These are phyloP conservation scores for Prionace glauca DNA, from an alignment of 2,797 vertebrate species.

Conservation along the genomic window DNA sequence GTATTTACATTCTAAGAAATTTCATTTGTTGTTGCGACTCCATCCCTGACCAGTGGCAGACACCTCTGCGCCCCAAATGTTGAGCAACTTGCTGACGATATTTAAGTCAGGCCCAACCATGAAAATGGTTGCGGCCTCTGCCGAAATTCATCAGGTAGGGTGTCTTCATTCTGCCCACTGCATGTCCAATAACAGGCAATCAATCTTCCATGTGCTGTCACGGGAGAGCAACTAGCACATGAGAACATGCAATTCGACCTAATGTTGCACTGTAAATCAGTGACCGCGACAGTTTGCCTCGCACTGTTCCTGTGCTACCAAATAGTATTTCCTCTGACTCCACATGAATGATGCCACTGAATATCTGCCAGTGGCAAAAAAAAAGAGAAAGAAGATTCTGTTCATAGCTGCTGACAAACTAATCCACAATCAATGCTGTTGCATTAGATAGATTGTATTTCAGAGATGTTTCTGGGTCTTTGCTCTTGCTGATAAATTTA, in stretches of 20 bases:
- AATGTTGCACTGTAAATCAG: not conserved
- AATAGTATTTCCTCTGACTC: not conserved
- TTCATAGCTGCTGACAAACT: not conserved
- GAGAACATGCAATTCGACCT: not conserved
- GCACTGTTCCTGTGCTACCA: too few species aligned
- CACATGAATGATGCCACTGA: not conserved
- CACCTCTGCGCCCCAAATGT: not conserved
- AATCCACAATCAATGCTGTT: slow-evolving; percentile 35
- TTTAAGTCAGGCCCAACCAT: not conserved
- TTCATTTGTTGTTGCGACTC: not conserved
- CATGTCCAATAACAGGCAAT: not conserved
- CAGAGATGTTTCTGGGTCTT: not conserved
- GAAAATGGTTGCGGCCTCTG: not conserved
- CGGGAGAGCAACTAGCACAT: not conserved
- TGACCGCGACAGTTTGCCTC: not conserved
- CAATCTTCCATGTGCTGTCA: not conserved
- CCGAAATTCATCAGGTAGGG: not conserved
- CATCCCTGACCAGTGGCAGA: not conserved
- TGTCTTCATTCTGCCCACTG: not conserved
- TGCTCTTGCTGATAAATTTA: not conserved
- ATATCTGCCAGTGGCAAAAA: not conserved
- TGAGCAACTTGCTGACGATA: not conserved
- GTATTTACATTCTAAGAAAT: not conserved
- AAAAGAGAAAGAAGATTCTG: not conserved
- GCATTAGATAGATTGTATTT: not conserved